Evolutionary conservation across 2,113 vertebrate genomes (phyloP), one percentile per base, ranked within the genome.

Genomic region (Phasianus colchicus): DNA sequence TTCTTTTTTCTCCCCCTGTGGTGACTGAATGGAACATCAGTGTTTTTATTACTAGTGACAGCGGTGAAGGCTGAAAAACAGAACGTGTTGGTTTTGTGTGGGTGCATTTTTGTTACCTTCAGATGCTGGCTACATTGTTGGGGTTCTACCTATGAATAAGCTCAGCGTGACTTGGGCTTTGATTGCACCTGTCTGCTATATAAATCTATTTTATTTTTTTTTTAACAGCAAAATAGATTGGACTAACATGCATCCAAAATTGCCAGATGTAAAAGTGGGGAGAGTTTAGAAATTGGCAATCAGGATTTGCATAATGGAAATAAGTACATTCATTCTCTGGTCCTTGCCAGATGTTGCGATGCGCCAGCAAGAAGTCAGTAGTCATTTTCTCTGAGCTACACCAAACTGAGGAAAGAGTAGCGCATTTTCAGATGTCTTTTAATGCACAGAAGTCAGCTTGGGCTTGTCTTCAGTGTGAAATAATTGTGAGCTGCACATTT

Each of bases 221-320:
- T 87, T 81, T 84, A 72, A 27, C 67, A 89, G 48, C 29, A 29
- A 30, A 94, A 38, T 29, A 47, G 58, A 40, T 88, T 19, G 64
- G n/a, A 89, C 54, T 58, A 38, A 65, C 20, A 27, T 58, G 25
- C 3, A 30, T 54, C 63, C 45, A 86, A 22, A 91, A 81, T 24
- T 21, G 63, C 18, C 40, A 63, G 60, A 16, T 87, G 60, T 47
- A 43, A 22, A 91, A 81, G 27, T 1, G 0, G 80, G 34, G 54
- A 42, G 60, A 34, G 34, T 69, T 94, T 85, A 84, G 82, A 93
- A 93, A 88, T 67, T 71, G 29, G 69, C 90, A 78, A 4, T 83
- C 25, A 4, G 58, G 43, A 61, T 96, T 64, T 72, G 42, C 78
- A 45, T 81, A 69, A 48, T 81, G 18, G 84, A 52, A 88, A 65